Conservation (phyloP, 2,113 vertebrate genomes). For the Tretioscincus oriximinensis region DNA sequence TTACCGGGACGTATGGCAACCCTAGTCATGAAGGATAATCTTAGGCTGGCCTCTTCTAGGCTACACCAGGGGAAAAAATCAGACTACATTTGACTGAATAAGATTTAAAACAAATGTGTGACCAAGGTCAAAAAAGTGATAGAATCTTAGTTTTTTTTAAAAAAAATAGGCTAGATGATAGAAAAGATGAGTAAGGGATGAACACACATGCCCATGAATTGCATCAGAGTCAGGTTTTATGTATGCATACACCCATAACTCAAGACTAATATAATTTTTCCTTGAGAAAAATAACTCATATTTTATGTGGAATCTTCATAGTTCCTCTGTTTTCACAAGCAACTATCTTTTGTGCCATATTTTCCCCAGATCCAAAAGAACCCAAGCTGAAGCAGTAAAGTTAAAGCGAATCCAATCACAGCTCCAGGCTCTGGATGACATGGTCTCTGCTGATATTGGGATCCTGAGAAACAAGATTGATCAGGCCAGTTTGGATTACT, state of each 20-base stretch:
- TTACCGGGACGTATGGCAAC: too few species aligned
- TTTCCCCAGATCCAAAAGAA: conserved; percentile 87
- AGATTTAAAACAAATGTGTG: too few species aligned
- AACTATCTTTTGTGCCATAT: conserved; percentile 9
- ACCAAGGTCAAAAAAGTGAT: neutral
- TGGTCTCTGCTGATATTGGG: conserved; percentile 90
- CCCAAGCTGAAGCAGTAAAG: conserved; percentile 90
- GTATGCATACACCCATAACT: neutral
- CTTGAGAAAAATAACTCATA: neutral
- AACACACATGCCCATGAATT: neutral
- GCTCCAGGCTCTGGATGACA: conserved; percentile 90
- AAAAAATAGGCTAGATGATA: neutral
- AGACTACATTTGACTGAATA: too few species aligned
- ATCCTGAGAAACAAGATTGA: conserved; percentile 90
- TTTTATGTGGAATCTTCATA: neutral
- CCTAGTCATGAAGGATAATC: too few species aligned
- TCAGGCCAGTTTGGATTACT: conserved; percentile 89
- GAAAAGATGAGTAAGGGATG: neutral
- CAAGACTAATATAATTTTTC: neutral
- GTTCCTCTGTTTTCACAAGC: conserved; percentile 25
- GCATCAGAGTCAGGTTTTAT: neutral
- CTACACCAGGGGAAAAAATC: too few species aligned
- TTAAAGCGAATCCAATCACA: conserved; percentile 92
- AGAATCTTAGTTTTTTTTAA: neutral
- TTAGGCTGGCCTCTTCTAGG: too few species aligned